These are phyloP conservation scores for Platorchestia sp. DNA, from an alignment of 1,140 invertebrate genomes.

Conservation along the genomic window DNA sequence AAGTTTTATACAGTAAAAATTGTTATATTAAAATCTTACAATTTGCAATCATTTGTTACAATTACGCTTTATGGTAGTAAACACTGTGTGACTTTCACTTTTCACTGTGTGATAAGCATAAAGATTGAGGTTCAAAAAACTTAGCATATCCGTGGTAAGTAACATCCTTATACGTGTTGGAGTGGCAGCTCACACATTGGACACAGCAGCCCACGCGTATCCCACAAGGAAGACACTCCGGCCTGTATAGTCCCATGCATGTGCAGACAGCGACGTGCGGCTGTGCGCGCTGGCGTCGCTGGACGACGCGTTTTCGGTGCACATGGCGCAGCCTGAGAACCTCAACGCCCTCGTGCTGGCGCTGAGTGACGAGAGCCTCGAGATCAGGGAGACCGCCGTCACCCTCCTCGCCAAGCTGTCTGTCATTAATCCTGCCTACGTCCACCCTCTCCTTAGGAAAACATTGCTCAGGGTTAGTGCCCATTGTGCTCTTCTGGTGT, in stretches of 20 bases:
- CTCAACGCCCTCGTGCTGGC: conserved; percentile 93
- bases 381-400: conserved; percentile 94
- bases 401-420: conserved; percentile 92
- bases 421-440: conserved; percentile 95
- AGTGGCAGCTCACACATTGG: no score
- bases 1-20: background rate
- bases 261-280: conserved; percentile 89
- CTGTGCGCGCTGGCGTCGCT: conserved; percentile 93
- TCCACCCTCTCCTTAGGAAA: conserved; percentile 95
- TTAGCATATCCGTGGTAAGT: no score
- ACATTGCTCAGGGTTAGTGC: conserved; percentile 82
- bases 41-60: background rate
- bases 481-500: background rate
- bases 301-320: conserved; percentile 93
- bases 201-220: no score
- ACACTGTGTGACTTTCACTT: background rate
- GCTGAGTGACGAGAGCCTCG: conserved; percentile 97
- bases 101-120: no score
- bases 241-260: background rate
- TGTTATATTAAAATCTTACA: background rate
- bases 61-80: background rate
- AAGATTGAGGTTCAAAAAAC: no score
- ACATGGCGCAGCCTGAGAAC: conserved; percentile 96
- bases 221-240: background rate
- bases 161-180: background rate